Base-by-base conservation (phyloP, 2,888 invertebrate species). In the Drosophila quinaria region DNA sequence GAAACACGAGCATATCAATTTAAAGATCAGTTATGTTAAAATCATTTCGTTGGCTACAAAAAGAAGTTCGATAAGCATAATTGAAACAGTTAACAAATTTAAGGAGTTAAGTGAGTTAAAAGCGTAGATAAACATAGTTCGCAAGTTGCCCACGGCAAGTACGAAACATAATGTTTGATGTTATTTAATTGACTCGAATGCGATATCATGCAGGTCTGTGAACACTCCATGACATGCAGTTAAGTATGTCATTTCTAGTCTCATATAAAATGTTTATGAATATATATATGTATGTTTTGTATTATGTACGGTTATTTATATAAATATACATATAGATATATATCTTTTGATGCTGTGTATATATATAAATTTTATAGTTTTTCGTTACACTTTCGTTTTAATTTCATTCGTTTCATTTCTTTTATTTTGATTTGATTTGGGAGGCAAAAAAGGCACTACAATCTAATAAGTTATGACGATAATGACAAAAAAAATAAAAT, bases 401-500 rank as follows among this genome's bases (percentile, higher is more conserved):
- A 39, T 52, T 70, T 64, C 52, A 51, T 68, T 69, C 42, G 31
- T 47, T 60, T 62, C 68, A 37, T 41, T 65, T 49, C 56, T 66
- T 70, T 60, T 70, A 59, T 70, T 83, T 19, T n/a, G n/a, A n/a
- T n/a, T 75, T 65, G 52, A 66, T 74, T 79, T 76, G 78, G 79
- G 85, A 82, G 90, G 85, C 85, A 90, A 90, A 90, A 90, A 91
- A 90, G 90, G 91, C 90, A 90, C 91, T 91, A 90, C 89, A 83
- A 90, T 85, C 90, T 91, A 90, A 87, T 78, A 82, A 81, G 81
- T 81, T 90, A 86, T 73, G 83, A 88, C 78, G 72, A 78, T 55
- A 74, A 64, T 58, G 64, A 50, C 25, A 69, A 71, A 56, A 55
- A 60, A 22, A 19, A 19, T 2, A 19, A 22, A 4, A 64, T 49